Conservation (phyloP, 92 coral and sea anemone species). For the Parazoanthus swiftii region DNA sequence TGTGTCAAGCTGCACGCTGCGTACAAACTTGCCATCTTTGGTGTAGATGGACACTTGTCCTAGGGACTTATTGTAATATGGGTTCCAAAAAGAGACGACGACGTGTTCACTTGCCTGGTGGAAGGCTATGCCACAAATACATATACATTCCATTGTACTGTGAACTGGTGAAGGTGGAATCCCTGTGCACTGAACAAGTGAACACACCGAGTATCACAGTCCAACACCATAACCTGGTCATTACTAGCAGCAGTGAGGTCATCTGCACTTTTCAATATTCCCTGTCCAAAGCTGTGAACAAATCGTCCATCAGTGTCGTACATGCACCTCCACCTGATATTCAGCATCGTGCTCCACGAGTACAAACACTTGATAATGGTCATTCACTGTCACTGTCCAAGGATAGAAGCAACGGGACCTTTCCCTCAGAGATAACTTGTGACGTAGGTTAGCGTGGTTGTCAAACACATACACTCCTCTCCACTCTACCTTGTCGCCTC, state of each 20-base stretch:
- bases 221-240: constrained; percentile 31
- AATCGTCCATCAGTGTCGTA: constrained; percentile 14
- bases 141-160: not conserved
- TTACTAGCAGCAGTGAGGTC: constrained; percentile 20
- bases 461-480: not conserved
- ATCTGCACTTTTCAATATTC: not conserved
- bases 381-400: not conserved
- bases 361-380: not conserved
- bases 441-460: not conserved
- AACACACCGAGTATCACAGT: not conserved
- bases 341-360: not conserved
- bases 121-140: not conserved
- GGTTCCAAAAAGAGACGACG: constrained; percentile 15
- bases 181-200: constrained; percentile 41
- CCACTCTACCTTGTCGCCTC: not conserved
- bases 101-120: constrained; percentile 37
- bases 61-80: constrained; percentile 13
- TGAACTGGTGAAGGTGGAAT: constrained; percentile 30
- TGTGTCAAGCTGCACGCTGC: constrained; percentile 1
- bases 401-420: not conserved
- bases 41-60: not conserved
- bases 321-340: not conserved
- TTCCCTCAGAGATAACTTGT: not conserved
- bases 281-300: constrained; percentile 23
- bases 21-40: not conserved